A percentile compares a stretch with the other conserved stretches of the same genome.
phyloP scores from a whole-genome alignment of 2,797 vertebrate genomes.

The Alauda arvensis region DNA sequence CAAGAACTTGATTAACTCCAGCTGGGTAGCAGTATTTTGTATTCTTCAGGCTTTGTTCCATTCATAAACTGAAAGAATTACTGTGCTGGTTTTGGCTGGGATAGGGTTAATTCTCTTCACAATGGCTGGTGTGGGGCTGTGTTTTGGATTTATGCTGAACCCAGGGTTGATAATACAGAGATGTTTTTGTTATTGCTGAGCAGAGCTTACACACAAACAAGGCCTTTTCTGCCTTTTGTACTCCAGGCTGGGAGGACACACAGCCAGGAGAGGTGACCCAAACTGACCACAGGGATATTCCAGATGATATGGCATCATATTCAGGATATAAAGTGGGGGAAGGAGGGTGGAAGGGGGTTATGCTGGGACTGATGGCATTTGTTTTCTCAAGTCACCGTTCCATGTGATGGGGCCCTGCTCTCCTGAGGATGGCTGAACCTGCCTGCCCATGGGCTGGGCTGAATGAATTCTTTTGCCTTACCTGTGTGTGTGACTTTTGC shows the following conservation, averaged over 20 bases:
- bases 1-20: neutral
- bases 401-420: neutral
- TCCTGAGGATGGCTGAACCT: neutral
- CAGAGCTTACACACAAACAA: neutral
- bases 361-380: neutral
- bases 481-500: neutral
- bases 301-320: neutral
- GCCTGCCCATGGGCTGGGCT: neutral
- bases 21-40: neutral
- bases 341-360: neutral
- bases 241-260: neutral
- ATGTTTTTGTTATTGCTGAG: neutral
- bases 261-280: neutral
- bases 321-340: neutral
- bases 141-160: neutral
- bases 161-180: accelerated
- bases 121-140: accelerated
- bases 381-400: neutral
- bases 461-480: neutral
- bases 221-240: neutral
- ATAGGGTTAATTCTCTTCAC: neutral
- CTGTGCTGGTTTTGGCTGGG: neutral
- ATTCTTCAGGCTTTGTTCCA: neutral
- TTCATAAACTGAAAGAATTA: neutral
- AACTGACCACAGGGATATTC: neutral